Evolutionary conservation across 1,140 invertebrate genomes (phyloP).

Genomic region (Magallana angulata): DNA sequence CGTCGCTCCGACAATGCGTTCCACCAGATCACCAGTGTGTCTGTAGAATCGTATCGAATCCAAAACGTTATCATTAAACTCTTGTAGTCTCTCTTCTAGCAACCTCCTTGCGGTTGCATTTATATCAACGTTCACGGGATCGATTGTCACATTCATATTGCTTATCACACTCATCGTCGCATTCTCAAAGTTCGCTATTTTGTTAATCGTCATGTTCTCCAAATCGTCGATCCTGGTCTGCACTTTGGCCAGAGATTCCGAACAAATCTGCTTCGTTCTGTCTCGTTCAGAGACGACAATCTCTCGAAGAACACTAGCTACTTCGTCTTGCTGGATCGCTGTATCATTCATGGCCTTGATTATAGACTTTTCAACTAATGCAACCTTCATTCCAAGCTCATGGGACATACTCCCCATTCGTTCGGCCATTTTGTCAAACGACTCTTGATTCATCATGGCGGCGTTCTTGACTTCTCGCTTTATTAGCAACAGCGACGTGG

Average conservation of each 20-base stretch:
- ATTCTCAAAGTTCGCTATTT: conserved; percentile 3
- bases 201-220: conserved; percentile 32
- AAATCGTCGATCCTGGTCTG: conserved; percentile 49
- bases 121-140: neutral
- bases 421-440: conserved; percentile 58
- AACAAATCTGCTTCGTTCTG: conserved; percentile 13
- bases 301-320: neutral
- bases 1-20: conserved; percentile 61
- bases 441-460: conserved; percentile 47
- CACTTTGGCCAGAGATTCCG: neutral
- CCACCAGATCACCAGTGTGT: conserved; percentile 62
- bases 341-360: conserved; percentile 14
- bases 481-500: conserved; percentile 43
- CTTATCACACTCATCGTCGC: neutral
- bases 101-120: conserved; percentile 26
- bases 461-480: conserved; percentile 55
- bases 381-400: conserved; percentile 50
- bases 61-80: conserved; percentile 59
- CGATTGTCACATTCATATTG: neutral
- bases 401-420: conserved; percentile 54
- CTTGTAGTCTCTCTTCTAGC: conserved; percentile 50
- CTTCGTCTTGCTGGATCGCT: neutral
- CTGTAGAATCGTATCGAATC: conserved; percentile 60
- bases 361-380: neutral
- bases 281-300: neutral